phyloP scores from a whole-genome alignment of 1,140 invertebrate genomes.

The Sitophilus oryzae region DNA sequence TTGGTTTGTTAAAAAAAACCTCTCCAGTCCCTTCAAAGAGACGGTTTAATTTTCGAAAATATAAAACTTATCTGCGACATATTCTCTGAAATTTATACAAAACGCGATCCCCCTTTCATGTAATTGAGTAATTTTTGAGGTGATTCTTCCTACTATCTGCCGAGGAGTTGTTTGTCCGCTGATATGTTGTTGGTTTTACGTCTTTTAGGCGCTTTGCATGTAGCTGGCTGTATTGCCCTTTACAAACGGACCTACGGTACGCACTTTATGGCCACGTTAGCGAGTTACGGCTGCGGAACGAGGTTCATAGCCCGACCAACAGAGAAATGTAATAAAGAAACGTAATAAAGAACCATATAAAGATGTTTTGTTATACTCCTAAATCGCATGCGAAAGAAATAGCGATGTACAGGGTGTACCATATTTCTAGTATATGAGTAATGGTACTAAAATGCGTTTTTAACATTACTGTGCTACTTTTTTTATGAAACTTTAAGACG shows the following conservation, averaged over 20 bases:
- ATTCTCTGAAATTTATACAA: neutral
- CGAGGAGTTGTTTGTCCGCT: conserved; percentile 20
- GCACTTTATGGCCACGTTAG: conserved; percentile 2
- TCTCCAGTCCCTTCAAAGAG: no score
- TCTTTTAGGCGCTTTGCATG: conserved; percentile 15
- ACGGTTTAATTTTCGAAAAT: neutral
- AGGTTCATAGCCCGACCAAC: no score
- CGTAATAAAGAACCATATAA: no score
- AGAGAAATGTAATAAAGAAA: no score
- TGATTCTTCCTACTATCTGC: conserved; percentile 20
- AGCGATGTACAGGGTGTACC: no score
- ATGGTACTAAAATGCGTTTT: no score
- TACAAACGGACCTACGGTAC: conserved; percentile 13
- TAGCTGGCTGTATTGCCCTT: neutral
- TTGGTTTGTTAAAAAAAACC: neutral
- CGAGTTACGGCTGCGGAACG: neutral
- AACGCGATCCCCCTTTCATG: neutral
- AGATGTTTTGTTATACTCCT: no score
- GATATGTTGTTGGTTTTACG: conserved; percentile 24
- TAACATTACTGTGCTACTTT: no score
- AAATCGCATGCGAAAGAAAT: no score
- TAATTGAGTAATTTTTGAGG: conserved; percentile 14
- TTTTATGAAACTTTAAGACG: no score
- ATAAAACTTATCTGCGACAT: conserved; percentile 3
- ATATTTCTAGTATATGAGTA: no score